Evolutionary conservation across 1,140 invertebrate genomes (phyloP).

Genomic region (Calycopis cecrops): DNA sequence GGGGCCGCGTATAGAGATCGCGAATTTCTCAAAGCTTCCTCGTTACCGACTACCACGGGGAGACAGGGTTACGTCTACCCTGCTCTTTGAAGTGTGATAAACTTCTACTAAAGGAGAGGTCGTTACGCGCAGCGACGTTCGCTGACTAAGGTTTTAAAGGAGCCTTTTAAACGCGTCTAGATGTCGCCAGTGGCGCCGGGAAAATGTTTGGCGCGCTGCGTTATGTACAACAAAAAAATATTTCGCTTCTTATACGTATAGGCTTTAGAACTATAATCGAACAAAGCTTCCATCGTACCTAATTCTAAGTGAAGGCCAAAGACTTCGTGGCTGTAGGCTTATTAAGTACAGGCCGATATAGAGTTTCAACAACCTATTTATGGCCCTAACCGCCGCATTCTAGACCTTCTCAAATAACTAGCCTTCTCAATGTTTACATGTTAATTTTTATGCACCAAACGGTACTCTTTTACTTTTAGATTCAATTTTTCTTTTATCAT

Average conservation of each 20-base stretch:
- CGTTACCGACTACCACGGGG: constrained; percentile 47
- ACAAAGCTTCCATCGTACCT: neutral
- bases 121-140: constrained; percentile 21
- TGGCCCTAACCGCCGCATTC: constrained; percentile 3
- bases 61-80: constrained; percentile 49
- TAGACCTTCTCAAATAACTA: constrained; percentile 6
- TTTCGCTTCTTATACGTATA: no score
- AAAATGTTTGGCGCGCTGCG: constrained; percentile 10
- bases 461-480: no score
- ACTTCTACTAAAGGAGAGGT: constrained; percentile 34
- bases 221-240: no score
- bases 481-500: no score
- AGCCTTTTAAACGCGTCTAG: constrained; percentile 19
- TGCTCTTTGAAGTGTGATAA: constrained; percentile 60
- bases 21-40: constrained; percentile 68
- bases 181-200: constrained; percentile 17
- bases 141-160: constrained; percentile 20
- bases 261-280: constrained; percentile 3
- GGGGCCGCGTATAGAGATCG: constrained; percentile 46
- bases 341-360: constrained; percentile 8
- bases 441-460: no score
- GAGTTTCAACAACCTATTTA: constrained; percentile 12
- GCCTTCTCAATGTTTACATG: neutral
- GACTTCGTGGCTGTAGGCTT: constrained; percentile 7
- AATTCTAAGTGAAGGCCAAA: constrained; percentile 10